Evolutionary conservation across 2,888 invertebrate species (phyloP).

Genomic region (Cantharis lateralis): DNA sequence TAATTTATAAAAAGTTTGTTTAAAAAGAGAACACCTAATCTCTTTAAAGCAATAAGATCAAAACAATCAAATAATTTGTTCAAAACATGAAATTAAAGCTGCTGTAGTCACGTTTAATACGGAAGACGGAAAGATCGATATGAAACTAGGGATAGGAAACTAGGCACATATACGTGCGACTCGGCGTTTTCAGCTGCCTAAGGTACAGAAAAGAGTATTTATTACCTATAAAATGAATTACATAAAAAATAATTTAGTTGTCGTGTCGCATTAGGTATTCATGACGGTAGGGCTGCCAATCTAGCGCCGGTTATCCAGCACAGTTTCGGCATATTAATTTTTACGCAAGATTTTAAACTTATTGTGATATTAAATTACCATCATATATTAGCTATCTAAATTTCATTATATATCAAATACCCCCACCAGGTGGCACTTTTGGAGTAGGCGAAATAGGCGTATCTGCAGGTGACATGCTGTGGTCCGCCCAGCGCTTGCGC

Average conservation of each 20-base stretch:
- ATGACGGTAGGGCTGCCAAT: not conserved
- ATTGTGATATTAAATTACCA: not conserved
- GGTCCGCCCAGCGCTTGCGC: constrained; percentile 54
- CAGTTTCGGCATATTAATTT: not conserved
- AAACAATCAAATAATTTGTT: constrained; percentile 11
- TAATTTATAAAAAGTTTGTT: not conserved
- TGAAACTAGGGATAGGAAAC: constrained; percentile 8
- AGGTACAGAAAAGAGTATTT: constrained; percentile 15
- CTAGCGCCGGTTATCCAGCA: not conserved
- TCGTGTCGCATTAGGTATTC: not conserved
- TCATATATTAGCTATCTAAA: constrained; percentile 9
- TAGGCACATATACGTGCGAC: constrained; percentile 9
- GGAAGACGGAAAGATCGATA: constrained; percentile 27
- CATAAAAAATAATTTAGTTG: not conserved
- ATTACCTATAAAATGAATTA: not conserved
- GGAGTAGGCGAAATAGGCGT: constrained; percentile 53
- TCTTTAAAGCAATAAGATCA: not conserved
- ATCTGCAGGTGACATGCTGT: constrained; percentile 52
- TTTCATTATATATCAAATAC: constrained; percentile 14
- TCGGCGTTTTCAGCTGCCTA: constrained; percentile 15
- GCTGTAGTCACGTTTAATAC: constrained; percentile 16
- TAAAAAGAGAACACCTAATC: not conserved
- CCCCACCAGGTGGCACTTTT: constrained; percentile 51
- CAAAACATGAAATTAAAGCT: constrained; percentile 21
- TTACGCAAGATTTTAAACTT: not conserved